Conservation (phyloP, 2,797 vertebrate genomes). For the Chaenodraco wilsoni region DNA sequence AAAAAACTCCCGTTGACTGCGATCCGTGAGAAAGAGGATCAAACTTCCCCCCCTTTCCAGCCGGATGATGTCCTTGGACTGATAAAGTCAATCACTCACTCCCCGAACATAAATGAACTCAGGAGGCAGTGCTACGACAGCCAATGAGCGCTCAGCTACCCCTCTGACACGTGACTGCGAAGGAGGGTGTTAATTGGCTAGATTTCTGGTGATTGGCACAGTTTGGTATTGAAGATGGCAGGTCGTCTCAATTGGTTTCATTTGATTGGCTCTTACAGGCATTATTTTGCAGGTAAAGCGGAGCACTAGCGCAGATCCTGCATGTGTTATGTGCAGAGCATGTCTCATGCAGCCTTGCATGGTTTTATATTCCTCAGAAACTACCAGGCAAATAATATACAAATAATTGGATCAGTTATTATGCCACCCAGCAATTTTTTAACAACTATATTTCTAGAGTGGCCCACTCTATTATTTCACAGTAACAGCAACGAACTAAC, state of each 20-base stretch:
- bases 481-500: neutral
- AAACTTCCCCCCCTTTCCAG: slow-evolving; percentile 90
- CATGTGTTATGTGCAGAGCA: slow-evolving; percentile 41
- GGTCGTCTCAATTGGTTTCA: slow-evolving; percentile 81
- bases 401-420: neutral
- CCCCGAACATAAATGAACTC: slow-evolving; percentile 95
- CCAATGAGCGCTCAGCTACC: slow-evolving; percentile 87
- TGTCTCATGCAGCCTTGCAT: slow-evolving; percentile 32
- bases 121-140: slow-evolving; percentile 87
- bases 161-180: slow-evolving; percentile 85
- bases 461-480: neutral
- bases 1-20: slow-evolving; percentile 84
- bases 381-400: slow-evolving; percentile 50
- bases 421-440: neutral
- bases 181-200: slow-evolving; percentile 86
- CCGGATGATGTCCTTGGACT: slow-evolving; percentile 96
- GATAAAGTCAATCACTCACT: slow-evolving; percentile 97
- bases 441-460: neutral
- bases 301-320: slow-evolving; percentile 64
- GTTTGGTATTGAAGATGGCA: slow-evolving; percentile 89
- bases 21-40: slow-evolving; percentile 89
- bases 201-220: slow-evolving; percentile 87
- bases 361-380: slow-evolving; percentile 49
- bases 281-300: slow-evolving; percentile 90
- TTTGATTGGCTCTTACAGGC: slow-evolving; percentile 87